Evolutionary conservation across 2,888 invertebrate genomes (phyloP).

Genomic region (Tryphoninae sp.): DNA sequence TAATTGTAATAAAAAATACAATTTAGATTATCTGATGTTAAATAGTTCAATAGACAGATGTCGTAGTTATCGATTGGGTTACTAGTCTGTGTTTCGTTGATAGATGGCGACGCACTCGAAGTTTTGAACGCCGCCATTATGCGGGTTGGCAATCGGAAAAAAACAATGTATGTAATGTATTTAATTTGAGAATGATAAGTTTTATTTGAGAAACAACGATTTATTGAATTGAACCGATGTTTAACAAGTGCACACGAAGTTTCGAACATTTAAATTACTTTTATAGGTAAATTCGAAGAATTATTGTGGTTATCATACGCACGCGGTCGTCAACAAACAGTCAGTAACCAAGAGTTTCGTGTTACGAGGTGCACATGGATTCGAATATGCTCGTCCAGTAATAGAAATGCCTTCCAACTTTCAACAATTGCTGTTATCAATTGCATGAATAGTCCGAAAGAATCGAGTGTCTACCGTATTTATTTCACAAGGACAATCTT

Average conservation of each 20-base stretch:
- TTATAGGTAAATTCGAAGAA: neutral
- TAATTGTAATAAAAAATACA: slow-evolving; percentile 14
- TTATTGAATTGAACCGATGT: neutral
- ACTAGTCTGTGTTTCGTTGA: neutral
- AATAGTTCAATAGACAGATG: neutral
- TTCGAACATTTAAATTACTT: neutral
- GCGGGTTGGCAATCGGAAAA: neutral
- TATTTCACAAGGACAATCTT: neutral
- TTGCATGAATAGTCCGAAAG: neutral
- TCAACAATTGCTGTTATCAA: neutral
- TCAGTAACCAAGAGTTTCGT: neutral
- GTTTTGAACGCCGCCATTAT: slow-evolving; percentile 9
- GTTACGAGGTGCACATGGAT: slow-evolving; percentile 14
- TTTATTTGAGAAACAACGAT: neutral
- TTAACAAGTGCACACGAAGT: neutral
- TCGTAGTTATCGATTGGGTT: neutral
- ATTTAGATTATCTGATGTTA: neutral
- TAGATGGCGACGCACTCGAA: neutral
- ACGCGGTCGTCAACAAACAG: neutral
- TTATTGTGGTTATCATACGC: neutral
- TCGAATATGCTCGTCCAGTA: slow-evolving; percentile 6
- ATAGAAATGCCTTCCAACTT: slow-evolving; percentile 31
- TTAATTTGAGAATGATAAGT: neutral
- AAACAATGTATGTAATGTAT: neutral
- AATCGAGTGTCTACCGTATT: neutral